Base-by-base conservation (phyloP, 2,797 vertebrate genomes). In the Euthynnus affinis region DNA sequence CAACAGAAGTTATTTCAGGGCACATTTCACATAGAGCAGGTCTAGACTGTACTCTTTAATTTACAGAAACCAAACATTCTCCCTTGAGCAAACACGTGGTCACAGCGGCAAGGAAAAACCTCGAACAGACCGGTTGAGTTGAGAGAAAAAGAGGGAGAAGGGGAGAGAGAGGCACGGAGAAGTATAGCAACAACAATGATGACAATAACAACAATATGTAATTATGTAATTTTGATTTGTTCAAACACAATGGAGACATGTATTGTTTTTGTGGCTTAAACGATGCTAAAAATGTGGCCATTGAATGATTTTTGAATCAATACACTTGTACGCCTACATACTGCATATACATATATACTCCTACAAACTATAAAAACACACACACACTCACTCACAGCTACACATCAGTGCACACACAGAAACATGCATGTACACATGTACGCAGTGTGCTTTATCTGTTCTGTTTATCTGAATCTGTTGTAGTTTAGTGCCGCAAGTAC, bases 191-290 rank as follows among this genome's bases (percentile, higher is more conserved):
- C 37, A 10, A 37, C 37, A 37, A 37, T 37, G 12, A 37, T 37
- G 12, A 37, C 37, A 37, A 37, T 10, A 12, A 37, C 37, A 37
- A 37, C 37, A 37, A 37, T 37, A 37, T 37, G 37, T 37, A 37
- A 37, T 37, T 37, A 14, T 42, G 9, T 18, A 52, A 37, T 70
- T 53, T 66, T 65, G 8, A 27, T 63, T 73, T 51, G 20, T 40
- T 37, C 20, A 23, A 69, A 59, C 17, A 29, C 37, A 34, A 18
- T 8, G 37, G 17, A 59, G 9, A 63, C 8, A 8, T 4, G 22
- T 27, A 1, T 72, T 55, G 9, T 7, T 58, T 32, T 53, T 53
- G 20, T 6, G 14, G 9, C 32, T 46, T 5, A 25, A 58, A 60
- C 32, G 27, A 22, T 32, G 48, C 22, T 40, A 20, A 9, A 22